Conservation (phyloP, 53 echinoderm and acorn worm species). For the Crossaster papposus region DNA sequence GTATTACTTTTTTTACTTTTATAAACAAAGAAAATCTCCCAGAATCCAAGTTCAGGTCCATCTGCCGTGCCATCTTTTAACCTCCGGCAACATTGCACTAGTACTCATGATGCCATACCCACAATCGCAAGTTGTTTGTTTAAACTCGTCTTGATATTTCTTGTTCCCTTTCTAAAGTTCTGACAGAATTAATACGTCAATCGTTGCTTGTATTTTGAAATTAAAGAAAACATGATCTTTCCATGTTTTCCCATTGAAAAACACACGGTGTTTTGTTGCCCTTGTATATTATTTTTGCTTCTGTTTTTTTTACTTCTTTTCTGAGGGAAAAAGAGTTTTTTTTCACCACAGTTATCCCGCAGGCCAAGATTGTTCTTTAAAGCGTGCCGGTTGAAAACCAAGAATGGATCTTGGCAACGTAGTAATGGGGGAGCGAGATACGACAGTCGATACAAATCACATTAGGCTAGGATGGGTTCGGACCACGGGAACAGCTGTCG, state of each 20-base stretch:
- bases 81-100: neutral
- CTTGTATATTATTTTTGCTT: neutral
- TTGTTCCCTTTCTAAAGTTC: neutral
- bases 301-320: neutral
- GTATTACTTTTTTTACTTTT: too few relatives aligned
- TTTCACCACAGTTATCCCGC: neutral
- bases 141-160: neutral
- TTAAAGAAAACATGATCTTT: neutral
- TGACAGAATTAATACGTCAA: neutral
- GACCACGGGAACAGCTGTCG: slow-evolving; percentile 19
- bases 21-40: neutral
- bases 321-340: neutral
- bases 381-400: neutral
- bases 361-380: slow-evolving; percentile 4
- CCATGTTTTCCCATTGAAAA: neutral
- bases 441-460: slow-evolving; percentile 50
- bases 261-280: neutral
- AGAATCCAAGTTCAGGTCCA: neutral
- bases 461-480: slow-evolving; percentile 19
- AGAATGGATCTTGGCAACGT: neutral
- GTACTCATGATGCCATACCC: neutral
- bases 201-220: neutral
- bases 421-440: neutral
- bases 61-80: neutral
- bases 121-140: neutral